Evolutionary conservation across 2,888 invertebrate genomes (phyloP).

Genomic region (Eurytoma californica): DNA sequence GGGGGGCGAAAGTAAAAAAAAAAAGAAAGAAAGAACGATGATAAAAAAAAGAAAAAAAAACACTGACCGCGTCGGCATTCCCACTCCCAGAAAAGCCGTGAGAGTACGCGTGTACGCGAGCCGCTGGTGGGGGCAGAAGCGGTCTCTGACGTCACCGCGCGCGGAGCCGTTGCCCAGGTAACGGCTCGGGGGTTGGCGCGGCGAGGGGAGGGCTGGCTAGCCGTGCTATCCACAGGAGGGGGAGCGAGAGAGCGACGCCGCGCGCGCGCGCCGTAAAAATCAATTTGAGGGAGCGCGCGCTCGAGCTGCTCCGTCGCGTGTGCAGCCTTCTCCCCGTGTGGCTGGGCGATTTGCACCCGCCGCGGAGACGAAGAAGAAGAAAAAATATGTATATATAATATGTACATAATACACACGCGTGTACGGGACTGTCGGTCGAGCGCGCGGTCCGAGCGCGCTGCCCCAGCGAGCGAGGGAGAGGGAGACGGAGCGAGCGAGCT

Average conservation of each 20-base stretch:
- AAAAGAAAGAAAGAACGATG: background rate
- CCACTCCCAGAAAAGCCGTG: background rate
- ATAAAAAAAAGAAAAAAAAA: background rate
- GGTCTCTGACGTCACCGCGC: conserved; percentile 47
- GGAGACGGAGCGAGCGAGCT: conserved; percentile 56
- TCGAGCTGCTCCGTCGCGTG: too few relatives aligned
- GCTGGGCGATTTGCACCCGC: too few relatives aligned
- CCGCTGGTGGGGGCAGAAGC: background rate
- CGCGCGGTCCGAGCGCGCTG: background rate
- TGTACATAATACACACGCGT: background rate
- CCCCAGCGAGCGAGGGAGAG: conserved; percentile 54
- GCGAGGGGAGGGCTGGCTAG: background rate
- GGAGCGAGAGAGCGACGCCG: conserved; percentile 64
- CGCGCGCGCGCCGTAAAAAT: conserved; percentile 70
- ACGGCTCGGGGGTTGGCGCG: conserved; percentile 27
- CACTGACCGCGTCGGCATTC: too few relatives aligned
- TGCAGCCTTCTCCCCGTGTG: too few relatives aligned
- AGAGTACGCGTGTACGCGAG: background rate
- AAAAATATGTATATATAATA: background rate
- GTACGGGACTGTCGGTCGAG: background rate
- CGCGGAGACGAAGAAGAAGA: too few relatives aligned
- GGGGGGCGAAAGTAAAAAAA: background rate
- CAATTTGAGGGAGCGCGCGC: conserved; percentile 66
- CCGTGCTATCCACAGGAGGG: background rate
- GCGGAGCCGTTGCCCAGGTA: conserved; percentile 45